Percentiles rank a stretch among this genome's conserved stretches.
These are phyloP conservation scores for Gobiocypris rarus DNA, from an alignment of 2,113 vertebrate genomes.

Conservation along the genomic window DNA sequence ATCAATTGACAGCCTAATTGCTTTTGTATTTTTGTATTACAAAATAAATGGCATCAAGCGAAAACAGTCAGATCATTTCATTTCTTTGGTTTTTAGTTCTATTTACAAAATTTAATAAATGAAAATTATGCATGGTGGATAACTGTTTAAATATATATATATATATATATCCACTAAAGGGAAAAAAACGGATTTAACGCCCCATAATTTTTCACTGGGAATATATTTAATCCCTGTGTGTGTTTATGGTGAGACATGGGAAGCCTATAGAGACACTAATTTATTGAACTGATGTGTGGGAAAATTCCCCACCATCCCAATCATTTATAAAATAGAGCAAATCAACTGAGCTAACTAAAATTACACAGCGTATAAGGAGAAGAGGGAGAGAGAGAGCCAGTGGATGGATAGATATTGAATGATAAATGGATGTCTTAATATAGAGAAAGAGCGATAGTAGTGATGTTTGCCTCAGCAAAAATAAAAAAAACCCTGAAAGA, in stretches of 20 bases:
- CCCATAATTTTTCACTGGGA: neutral
- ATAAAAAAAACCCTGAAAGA: neutral
- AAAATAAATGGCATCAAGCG: neutral
- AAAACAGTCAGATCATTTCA: neutral
- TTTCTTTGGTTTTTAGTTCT: neutral
- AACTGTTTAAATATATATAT: too few relatives aligned
- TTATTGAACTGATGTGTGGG: neutral
- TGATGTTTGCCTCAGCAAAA: neutral
- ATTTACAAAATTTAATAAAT: neutral
- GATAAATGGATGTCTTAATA: neutral
- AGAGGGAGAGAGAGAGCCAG: neutral
- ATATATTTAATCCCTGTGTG: neutral
- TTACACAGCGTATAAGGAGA: neutral
- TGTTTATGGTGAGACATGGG: neutral
- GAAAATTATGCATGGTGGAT: neutral
- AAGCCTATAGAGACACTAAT: neutral
- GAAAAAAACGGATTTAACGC: neutral
- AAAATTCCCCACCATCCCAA: neutral
- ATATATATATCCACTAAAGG: neutral
- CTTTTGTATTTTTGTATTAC: neutral
- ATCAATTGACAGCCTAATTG: neutral
- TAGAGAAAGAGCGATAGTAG: neutral
- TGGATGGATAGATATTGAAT: neutral
- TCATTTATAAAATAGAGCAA: neutral
- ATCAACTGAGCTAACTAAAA: slow-evolving; percentile 6